phyloP scores from a whole-genome alignment of 2,797 vertebrate species.

The Thaleichthys pacificus region DNA sequence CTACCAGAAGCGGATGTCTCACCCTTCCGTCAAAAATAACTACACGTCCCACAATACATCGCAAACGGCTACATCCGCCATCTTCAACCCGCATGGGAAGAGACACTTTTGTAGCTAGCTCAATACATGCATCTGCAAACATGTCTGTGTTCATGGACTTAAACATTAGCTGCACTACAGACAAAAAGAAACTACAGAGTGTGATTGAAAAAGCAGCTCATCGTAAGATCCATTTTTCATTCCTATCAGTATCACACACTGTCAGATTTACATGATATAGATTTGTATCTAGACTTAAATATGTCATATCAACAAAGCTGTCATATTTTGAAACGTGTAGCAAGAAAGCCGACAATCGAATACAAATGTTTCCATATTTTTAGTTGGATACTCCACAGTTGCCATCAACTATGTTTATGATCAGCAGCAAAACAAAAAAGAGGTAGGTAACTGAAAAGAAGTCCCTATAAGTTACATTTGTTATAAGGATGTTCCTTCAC shows the following conservation, averaged over 20 bases:
- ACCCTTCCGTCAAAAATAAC: background rate
- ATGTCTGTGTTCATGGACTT: conserved; percentile 78
- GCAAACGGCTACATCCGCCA: background rate
- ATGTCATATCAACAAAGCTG: background rate
- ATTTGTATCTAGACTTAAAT: background rate
- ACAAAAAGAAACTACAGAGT: conserved; percentile 51
- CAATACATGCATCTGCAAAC: conserved; percentile 7
- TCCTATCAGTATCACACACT: too few relatives aligned
- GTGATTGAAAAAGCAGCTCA: conserved; percentile 73
- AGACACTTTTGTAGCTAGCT: background rate
- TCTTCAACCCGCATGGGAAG: background rate
- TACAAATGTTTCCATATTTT: conserved; percentile 9
- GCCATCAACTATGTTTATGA: conserved; percentile 74
- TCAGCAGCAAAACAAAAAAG: conserved; percentile 64
- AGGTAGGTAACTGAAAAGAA: conserved; percentile 47
- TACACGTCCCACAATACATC: conserved; percentile 1
- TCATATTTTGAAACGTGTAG: background rate
- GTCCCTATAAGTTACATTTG: too few relatives aligned
- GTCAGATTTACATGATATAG: too few relatives aligned
- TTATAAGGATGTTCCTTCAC: too few relatives aligned
- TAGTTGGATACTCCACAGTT: conserved; percentile 77
- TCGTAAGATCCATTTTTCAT: conserved; percentile 58
- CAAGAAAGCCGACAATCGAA: too few relatives aligned
- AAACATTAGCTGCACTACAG: conserved; percentile 56
- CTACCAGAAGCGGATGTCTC: conserved; percentile 16